phyloP scores from a whole-genome alignment of 2,113 vertebrate genomes.

The Ctenodactylus gundi region DNA sequence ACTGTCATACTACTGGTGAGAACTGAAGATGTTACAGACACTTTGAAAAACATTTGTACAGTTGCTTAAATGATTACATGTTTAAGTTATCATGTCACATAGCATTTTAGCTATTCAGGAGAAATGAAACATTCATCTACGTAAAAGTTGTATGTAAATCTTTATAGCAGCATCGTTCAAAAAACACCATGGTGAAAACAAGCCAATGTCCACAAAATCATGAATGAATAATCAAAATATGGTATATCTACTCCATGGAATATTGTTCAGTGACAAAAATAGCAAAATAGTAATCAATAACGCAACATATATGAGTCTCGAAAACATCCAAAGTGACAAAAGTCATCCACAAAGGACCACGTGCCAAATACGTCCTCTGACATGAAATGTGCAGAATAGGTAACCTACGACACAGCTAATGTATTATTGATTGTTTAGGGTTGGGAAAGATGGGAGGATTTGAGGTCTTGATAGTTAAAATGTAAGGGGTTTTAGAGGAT shows the following conservation, averaged over 20 bases:
- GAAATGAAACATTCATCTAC: background rate
- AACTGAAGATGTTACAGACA: background rate
- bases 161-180: background rate
- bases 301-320: background rate
- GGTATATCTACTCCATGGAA: background rate
- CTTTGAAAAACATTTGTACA: background rate
- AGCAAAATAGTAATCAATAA: background rate
- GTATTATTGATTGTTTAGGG: background rate
- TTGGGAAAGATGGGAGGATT: background rate
- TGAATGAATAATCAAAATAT: background rate
- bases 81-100: background rate
- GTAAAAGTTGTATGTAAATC: background rate
- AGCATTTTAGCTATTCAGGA: background rate
- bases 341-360: background rate
- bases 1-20: background rate
- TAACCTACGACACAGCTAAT: background rate
- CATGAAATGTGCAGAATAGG: background rate
- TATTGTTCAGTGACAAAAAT: background rate
- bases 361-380: background rate
- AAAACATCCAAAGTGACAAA: background rate
- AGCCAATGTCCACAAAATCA: background rate
- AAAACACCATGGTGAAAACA: background rate
- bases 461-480: background rate
- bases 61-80: background rate
- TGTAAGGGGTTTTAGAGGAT: background rate